phyloP scores from a whole-genome alignment of 2,797 vertebrate species.

The Lates japonicus region DNA sequence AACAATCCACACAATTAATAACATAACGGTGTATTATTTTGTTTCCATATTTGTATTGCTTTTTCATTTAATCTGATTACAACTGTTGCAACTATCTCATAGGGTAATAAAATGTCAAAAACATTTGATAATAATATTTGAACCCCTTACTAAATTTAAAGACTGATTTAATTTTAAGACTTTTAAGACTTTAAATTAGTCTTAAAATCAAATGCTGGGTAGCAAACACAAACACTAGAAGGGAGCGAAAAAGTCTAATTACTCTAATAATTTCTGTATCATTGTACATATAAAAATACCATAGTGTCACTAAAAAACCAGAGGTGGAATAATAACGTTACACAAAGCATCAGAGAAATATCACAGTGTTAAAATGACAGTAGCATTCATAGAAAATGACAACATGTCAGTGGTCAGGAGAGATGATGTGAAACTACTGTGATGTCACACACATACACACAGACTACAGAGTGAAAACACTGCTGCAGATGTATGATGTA shows the following conservation, averaged over 20 bases:
- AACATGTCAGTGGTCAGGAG: neutral
- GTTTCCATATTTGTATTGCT: neutral
- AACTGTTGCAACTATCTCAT: neutral
- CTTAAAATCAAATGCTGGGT: neutral
- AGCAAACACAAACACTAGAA: neutral
- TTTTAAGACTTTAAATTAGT: neutral
- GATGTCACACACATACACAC: conserved; percentile 2
- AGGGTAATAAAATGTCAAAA: neutral
- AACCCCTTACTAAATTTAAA: neutral
- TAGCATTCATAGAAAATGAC: neutral
- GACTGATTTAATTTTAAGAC: neutral
- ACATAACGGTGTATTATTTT: neutral
- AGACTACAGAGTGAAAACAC: neutral
- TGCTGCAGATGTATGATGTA: neutral
- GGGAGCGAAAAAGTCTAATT: neutral
- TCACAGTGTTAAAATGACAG: neutral
- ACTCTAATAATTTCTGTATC: neutral
- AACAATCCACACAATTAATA: neutral
- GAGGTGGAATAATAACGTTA: neutral
- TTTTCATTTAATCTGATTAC: neutral
- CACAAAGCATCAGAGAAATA: neutral
- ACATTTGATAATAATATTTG: neutral
- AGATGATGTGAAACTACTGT: conserved; percentile 1
- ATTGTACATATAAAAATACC: too few relatives aligned
- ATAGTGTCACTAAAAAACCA: neutral